These are phyloP conservation scores for Propithecus coquereli DNA, from an alignment of 2,113 vertebrate genomes.

Conservation along the genomic window DNA sequence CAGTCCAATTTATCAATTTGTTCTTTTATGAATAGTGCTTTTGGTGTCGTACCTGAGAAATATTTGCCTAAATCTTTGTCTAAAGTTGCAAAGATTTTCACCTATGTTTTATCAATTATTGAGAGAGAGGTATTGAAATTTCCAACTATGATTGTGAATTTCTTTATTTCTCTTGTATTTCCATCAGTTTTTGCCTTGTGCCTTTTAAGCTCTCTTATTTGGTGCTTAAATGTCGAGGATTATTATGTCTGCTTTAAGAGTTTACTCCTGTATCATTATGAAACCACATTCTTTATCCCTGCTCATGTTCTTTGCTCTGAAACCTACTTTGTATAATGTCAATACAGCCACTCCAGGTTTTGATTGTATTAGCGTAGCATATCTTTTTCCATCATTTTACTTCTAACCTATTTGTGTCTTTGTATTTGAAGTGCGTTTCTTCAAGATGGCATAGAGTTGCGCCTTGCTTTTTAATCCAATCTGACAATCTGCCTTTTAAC, in stretches of 20 bases:
- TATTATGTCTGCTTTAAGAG: background rate
- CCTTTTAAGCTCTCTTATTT: background rate
- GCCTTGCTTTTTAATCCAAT: background rate
- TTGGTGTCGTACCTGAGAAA: background rate
- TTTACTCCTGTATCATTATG: background rate
- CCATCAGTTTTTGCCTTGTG: background rate
- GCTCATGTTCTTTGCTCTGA: background rate
- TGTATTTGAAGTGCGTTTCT: background rate
- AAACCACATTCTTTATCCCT: background rate
- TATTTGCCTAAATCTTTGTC: background rate
- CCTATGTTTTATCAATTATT: background rate
- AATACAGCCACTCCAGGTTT: background rate
- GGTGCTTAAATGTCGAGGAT: background rate
- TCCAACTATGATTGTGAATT: background rate
- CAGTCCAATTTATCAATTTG: background rate
- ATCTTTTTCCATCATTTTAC: background rate
- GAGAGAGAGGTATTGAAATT: background rate
- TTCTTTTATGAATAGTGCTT: background rate
- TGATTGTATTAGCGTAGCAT: background rate
- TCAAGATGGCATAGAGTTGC: background rate
- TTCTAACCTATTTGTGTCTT: background rate
- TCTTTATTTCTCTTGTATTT: background rate
- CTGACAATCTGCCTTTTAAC: conserved; percentile 16
- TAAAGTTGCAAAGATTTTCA: background rate
- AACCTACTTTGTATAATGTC: background rate